Conservation (phyloP, 2,888 invertebrate species). For the Lasioglossum oenotherae region DNA sequence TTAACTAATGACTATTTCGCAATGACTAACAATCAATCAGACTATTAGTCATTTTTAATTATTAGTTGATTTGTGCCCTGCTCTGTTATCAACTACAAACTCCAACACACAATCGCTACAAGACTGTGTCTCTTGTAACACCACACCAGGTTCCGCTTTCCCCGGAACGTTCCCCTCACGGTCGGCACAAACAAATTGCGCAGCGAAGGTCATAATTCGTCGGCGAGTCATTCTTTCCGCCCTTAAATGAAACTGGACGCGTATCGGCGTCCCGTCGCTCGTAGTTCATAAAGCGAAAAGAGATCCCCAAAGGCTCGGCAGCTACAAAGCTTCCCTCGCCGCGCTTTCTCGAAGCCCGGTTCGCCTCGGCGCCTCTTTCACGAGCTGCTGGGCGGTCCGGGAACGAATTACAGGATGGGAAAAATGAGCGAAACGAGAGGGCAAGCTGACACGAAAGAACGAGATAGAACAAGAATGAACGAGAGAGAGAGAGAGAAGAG, state of each 20-base stretch:
- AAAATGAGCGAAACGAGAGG: constrained; percentile 18
- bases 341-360: background rate
- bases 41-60: no score
- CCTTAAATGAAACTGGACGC: background rate
- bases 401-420: constrained; percentile 19
- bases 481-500: no score
- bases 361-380: constrained; percentile 8
- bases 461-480: background rate
- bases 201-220: background rate
- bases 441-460: background rate
- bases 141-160: background rate
- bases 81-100: background rate
- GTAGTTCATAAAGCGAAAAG: background rate
- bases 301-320: background rate
- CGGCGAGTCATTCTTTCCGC: background rate
- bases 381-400: background rate
- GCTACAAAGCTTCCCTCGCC: constrained; percentile 17
- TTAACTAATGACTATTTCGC: no score
- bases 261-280: background rate
- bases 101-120: background rate
- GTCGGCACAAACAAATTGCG: background rate
- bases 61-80: no score
- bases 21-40: background rate
- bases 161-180: background rate
- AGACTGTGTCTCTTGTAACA: background rate